A percentile compares a stretch with the other conserved stretches of the same genome.
phyloP scores from a whole-genome alignment of 2,797 vertebrate species.

The Staurois parvus region DNA sequence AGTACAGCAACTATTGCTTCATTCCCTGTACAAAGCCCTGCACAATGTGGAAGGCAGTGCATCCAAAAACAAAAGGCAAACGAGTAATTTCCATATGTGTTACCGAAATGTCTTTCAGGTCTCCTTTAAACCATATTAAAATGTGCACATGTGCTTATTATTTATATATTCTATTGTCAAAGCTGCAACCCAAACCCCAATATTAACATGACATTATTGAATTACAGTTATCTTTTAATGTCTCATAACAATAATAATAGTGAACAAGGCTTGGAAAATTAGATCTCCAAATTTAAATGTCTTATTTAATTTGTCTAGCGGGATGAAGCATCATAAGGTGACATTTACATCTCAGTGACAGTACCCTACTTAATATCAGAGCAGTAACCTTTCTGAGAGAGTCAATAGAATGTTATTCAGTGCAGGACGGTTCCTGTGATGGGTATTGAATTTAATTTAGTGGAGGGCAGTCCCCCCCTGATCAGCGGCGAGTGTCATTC shows the following conservation, averaged over 20 bases:
- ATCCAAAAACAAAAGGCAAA: too few species aligned
- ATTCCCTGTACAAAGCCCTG: too few species aligned
- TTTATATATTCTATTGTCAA: neutral
- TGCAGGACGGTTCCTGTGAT: constrained; percentile 30
- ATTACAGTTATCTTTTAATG: constrained; percentile 13
- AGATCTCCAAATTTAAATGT: neutral
- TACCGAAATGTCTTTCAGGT: too few species aligned
- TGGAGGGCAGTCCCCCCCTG: constrained; percentile 32
- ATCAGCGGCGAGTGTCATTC: constrained; percentile 22
- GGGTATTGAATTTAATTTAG: constrained; percentile 44
- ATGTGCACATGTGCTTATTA: too few species aligned
- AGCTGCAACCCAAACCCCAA: neutral
- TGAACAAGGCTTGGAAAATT: constrained; percentile 19
- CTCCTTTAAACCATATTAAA: too few species aligned
- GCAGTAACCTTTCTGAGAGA: constrained; percentile 33
- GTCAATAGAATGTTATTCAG: constrained; percentile 45
- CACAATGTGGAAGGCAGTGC: too few species aligned
- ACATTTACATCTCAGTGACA: constrained; percentile 41
- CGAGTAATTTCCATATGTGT: too few species aligned
- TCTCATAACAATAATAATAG: neutral
- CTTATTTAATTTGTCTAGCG: constrained; percentile 1
- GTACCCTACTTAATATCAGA: constrained; percentile 37
- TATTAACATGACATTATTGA: neutral
- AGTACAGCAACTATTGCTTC: too few species aligned
- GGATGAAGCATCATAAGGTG: constrained; percentile 10